A percentile compares a stretch with the other conserved stretches of the same genome.
Conservation (phyloP, 1,140 invertebrate genomes). For the Heliconius melpomene region DNA sequence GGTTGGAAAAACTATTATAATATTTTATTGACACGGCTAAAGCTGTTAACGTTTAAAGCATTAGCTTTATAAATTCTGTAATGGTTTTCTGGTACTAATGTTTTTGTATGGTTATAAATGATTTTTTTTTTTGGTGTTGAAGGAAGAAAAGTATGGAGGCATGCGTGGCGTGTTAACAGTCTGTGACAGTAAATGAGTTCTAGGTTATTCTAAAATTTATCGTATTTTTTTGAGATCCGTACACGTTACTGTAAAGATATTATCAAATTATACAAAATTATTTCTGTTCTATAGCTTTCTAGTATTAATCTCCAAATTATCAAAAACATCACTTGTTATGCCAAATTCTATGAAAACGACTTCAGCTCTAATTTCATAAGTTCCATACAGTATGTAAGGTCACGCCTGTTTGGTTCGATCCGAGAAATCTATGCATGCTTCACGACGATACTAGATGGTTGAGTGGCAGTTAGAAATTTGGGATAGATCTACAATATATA, state of each 20-base stretch:
- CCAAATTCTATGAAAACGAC: neutral
- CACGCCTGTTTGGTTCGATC: slow-evolving; percentile 31
- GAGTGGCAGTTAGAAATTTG: neutral
- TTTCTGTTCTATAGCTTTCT: neutral
- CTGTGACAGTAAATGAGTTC: no score
- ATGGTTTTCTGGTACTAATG: neutral
- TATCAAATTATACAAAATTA: no score
- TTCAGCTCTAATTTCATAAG: neutral
- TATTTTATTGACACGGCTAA: neutral
- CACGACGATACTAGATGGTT: neutral
- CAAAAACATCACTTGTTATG: neutral
- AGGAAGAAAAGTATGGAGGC: no score
- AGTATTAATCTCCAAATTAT: neutral
- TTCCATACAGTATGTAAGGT: slow-evolving; percentile 15
- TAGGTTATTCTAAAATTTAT: no score
- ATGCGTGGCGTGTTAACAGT: no score
- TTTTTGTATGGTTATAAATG: neutral
- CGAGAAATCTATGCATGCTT: slow-evolving; percentile 37
- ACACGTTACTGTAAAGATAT: no score
- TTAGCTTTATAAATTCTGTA: neutral
- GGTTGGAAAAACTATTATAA: slow-evolving; percentile 1
- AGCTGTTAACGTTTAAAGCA: neutral
- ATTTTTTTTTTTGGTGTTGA: no score
- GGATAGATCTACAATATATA: neutral
- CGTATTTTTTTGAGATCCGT: no score